These are phyloP conservation scores for Lasioglossum marginatum DNA, from an alignment of 2,888 invertebrate genomes.

Conservation along the genomic window DNA sequence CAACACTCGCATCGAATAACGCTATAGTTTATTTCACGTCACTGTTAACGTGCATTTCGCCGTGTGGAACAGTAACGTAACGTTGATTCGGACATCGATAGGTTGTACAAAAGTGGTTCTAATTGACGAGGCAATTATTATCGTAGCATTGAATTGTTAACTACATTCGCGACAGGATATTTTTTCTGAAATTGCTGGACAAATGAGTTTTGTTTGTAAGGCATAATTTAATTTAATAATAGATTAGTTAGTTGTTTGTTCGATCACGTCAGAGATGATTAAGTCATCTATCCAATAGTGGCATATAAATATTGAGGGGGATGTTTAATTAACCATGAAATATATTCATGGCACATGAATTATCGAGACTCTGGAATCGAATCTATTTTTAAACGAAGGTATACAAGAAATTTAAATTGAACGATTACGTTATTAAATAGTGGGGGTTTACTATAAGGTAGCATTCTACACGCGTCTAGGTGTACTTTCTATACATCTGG, in stretches of 20 bases:
- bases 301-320: neutral
- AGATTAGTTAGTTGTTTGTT: neutral
- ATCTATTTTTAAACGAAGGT: neutral
- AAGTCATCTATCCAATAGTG: neutral
- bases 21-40: neutral
- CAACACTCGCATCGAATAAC: neutral
- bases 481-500: neutral
- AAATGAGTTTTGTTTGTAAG: neutral
- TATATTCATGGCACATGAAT: neutral
- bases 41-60: neutral
- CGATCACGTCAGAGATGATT: neutral
- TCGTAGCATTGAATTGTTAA: too few relatives aligned
- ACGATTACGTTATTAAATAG: neutral
- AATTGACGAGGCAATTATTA: neutral
- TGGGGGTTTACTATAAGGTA: neutral
- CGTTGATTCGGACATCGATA: neutral
- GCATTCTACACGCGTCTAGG: neutral
- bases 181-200: neutral
- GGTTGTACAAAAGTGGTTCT: neutral
- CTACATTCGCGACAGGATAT: neutral
- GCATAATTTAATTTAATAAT: neutral
- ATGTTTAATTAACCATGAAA: neutral
- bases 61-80: neutral
- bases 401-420: neutral
- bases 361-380: neutral